Evolutionary conservation across 2,797 vertebrate species (phyloP).

Genomic region (Onychomys arenicola): DNA sequence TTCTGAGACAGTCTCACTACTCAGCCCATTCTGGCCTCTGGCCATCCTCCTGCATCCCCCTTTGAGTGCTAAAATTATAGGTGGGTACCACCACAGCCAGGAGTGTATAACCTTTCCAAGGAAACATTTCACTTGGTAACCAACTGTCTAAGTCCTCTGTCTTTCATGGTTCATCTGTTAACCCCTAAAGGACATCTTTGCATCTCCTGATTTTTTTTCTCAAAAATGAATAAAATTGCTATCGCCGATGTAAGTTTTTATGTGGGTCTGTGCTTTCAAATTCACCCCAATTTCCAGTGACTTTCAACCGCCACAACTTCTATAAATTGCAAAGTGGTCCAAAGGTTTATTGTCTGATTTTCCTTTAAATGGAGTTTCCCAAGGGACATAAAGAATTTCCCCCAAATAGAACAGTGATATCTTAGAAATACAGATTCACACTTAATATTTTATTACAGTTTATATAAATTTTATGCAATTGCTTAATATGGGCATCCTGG

Average conservation of each 20-base stretch:
- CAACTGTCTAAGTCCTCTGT: background rate
- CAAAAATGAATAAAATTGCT: background rate
- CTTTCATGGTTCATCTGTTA: background rate
- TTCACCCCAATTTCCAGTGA: background rate
- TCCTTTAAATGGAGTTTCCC: background rate
- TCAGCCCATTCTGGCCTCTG: background rate
- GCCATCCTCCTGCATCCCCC: background rate
- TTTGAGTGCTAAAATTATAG: background rate
- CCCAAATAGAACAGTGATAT: background rate
- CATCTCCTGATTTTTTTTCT: background rate
- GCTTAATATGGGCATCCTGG: background rate
- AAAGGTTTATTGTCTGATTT: background rate
- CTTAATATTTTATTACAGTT: constrained; percentile 21
- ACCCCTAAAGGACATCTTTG: background rate
- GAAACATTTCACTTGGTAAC: background rate
- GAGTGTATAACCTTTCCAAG: background rate
- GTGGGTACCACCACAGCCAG: no score
- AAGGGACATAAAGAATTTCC: background rate
- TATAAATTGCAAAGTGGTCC: background rate
- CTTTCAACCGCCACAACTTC: background rate
- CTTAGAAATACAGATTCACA: constrained; percentile 30
- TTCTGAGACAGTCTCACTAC: background rate
- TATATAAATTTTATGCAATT: constrained; percentile 24
- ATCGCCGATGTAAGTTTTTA: background rate
- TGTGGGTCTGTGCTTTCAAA: background rate